Conservation (phyloP, 2,113 vertebrate genomes). For the Campylorhamphus procurvoides region DNA sequence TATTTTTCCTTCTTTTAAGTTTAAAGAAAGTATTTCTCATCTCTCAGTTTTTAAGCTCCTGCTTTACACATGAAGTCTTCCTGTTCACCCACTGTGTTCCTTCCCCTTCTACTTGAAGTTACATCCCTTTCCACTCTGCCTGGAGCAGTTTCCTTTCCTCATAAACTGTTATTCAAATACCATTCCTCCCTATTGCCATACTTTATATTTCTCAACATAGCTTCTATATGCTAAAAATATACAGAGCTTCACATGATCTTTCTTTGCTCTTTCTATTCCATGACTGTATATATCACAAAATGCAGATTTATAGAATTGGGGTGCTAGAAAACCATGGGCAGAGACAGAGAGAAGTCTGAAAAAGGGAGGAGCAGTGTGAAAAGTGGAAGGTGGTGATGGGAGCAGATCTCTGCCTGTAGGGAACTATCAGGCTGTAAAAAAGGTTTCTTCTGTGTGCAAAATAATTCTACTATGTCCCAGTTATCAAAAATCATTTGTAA, state of each 20-base stretch:
- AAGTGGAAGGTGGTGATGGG: neutral
- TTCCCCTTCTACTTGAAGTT: neutral
- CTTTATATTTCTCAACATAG: neutral
- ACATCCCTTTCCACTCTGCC: neutral
- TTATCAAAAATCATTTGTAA: neutral
- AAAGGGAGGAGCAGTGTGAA: neutral
- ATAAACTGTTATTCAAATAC: neutral
- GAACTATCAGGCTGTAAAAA: neutral
- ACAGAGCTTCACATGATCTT: neutral
- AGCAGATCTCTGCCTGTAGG: neutral
- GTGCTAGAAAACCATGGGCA: neutral
- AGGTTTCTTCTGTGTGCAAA: neutral
- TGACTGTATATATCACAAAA: neutral
- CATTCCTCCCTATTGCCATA: neutral
- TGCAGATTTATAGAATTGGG: neutral
- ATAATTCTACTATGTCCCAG: neutral
- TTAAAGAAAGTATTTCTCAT: neutral
- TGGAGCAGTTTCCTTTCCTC: neutral
- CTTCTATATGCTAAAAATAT: neutral
- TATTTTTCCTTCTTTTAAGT: slow-evolving; percentile 11
- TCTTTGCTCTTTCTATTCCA: neutral
- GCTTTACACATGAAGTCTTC: neutral
- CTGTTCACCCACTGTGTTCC: accelerated
- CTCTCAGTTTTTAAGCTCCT: neutral
- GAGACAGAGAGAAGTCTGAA: neutral